Percentiles rank a stretch among this genome's conserved stretches.
Conservation (phyloP, 2,888 invertebrate genomes). For the Meandrusa payeni region DNA sequence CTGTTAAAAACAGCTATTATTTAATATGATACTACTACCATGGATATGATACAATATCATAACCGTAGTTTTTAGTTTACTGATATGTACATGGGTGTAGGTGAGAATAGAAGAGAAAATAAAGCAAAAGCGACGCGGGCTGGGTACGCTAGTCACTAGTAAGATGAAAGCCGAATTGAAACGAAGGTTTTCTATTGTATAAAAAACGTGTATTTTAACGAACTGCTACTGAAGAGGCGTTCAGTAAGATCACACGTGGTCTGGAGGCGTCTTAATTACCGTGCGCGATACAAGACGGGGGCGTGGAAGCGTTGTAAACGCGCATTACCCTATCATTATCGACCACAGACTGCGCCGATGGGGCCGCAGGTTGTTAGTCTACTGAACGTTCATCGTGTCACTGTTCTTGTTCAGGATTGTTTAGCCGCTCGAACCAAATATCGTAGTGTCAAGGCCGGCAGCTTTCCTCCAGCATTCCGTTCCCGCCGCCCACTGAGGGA, state of each 20-base stretch:
- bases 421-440: slow-evolving; percentile 67
- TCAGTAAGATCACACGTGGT: slow-evolving; percentile 39
- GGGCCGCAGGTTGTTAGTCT: slow-evolving; percentile 26
- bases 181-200: no score
- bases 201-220: slow-evolving; percentile 10
- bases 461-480: slow-evolving; percentile 78
- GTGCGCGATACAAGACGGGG: slow-evolving; percentile 53
- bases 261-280: slow-evolving; percentile 58
- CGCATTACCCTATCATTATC: slow-evolving; percentile 44
- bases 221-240: slow-evolving; percentile 18
- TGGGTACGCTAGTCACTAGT: no score
- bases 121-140: no score
- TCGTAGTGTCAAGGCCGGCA: slow-evolving; percentile 76
- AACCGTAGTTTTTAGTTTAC: no score
- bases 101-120: no score
- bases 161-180: no score
- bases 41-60: no score
- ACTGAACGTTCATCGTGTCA: slow-evolving; percentile 34
- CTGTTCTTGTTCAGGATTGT: slow-evolving; percentile 44
- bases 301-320: slow-evolving; percentile 64
- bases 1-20: no score
- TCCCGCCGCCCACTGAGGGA: slow-evolving; percentile 73
- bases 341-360: slow-evolving; percentile 43
- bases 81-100: no score
- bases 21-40: no score